Evolutionary conservation across 2,113 vertebrate species (phyloP).

Genomic region (Protomyctophum bolini): DNA sequence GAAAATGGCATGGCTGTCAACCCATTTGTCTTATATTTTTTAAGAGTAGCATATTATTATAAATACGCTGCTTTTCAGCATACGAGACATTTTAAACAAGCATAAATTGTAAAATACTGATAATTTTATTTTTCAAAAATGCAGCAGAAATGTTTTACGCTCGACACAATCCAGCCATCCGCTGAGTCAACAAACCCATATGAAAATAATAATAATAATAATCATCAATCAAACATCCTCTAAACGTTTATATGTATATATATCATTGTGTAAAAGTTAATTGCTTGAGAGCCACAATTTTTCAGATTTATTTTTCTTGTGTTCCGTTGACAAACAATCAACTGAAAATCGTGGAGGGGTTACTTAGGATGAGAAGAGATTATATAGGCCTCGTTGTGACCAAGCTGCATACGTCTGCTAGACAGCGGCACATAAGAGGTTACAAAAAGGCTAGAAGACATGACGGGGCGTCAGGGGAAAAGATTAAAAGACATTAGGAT

Average conservation of each 20-base stretch:
- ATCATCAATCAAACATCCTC: slow-evolving; percentile 52
- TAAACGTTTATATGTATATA: slow-evolving; percentile 36
- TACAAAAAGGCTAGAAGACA: slow-evolving; percentile 7
- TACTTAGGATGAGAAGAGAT: slow-evolving; percentile 68
- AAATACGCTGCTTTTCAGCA: slow-evolving; percentile 15
- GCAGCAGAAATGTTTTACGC: slow-evolving; percentile 94
- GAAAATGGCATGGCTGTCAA: too few relatives aligned
- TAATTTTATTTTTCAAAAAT: slow-evolving; percentile 96
- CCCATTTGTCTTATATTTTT: too few relatives aligned
- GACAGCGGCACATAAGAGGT: slow-evolving; percentile 52
- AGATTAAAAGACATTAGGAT: too few relatives aligned
- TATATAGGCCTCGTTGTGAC: slow-evolving; percentile 70
- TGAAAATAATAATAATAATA: slow-evolving; percentile 75
- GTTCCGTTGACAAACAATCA: slow-evolving; percentile 51
- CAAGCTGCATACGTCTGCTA: slow-evolving; percentile 49
- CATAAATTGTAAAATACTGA: slow-evolving; percentile 87
- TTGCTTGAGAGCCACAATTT: slow-evolving; percentile 61
- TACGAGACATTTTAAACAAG: slow-evolving; percentile 56
- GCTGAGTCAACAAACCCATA: slow-evolving; percentile 89
- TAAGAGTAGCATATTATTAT: too few relatives aligned
- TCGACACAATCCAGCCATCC: slow-evolving; percentile 91
- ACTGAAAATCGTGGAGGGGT: slow-evolving; percentile 63
- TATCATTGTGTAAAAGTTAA: slow-evolving; percentile 63
- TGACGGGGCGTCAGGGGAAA: too few relatives aligned
- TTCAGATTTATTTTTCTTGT: slow-evolving; percentile 62